A percentile compares a stretch with the other conserved stretches of the same genome.
These are phyloP conservation scores for Frankliniella intonsa DNA, from an alignment of 2,888 invertebrate genomes.

Conservation along the genomic window DNA sequence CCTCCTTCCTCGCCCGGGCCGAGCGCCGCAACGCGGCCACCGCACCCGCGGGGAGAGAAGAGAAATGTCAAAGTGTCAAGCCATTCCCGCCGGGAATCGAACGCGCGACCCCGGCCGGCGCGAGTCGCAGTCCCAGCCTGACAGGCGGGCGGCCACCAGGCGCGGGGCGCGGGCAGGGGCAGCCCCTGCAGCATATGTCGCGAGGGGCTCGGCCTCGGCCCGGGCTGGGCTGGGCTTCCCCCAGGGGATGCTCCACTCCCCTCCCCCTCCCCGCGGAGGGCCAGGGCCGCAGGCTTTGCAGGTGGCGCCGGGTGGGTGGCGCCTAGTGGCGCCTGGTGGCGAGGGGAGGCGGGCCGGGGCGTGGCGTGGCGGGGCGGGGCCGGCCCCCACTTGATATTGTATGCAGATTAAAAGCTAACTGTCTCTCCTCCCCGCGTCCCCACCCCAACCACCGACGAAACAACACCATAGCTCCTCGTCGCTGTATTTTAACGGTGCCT, in stretches of 20 bases:
- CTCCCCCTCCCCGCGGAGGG: not conserved
- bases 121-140: too few species aligned
- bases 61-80: not conserved
- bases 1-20: not conserved
- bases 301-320: slow-evolving; percentile 1
- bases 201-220: not conserved
- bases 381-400: slow-evolving; percentile 3
- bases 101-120: not conserved
- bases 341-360: too few species aligned
- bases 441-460: not conserved
- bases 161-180: not conserved
- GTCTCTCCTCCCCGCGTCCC: not conserved
- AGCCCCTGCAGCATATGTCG: not conserved
- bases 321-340: too few species aligned
- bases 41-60: not conserved
- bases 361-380: not conserved
- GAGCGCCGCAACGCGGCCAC: not conserved
- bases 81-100: not conserved
- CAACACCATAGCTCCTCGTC: too few species aligned
- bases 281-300: not conserved
- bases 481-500: too few species aligned
- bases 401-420: slow-evolving; percentile 27
- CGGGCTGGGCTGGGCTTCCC: not conserved
- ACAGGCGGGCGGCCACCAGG: too few species aligned
- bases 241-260: not conserved